Base-by-base conservation (phyloP, 2,797 vertebrate species). In the Denticeps clupeoides region DNA sequence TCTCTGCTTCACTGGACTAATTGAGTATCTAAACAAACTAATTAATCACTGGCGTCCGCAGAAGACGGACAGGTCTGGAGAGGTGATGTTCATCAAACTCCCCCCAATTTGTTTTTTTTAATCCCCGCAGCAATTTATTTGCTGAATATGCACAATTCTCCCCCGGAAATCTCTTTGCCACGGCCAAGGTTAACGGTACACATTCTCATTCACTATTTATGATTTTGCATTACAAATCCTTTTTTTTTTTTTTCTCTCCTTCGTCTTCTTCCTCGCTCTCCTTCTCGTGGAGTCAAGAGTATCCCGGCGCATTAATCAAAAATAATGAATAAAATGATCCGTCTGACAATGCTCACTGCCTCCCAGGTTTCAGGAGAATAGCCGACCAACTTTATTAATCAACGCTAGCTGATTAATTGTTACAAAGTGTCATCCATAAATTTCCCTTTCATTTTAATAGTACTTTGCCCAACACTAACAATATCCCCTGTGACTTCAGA, bases 241-340 rank as follows among this genome's bases (percentile, higher is more conserved):
- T 75, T 9, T 8, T 68, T 70, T 75, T 38, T 21, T 26, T 12
- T 38, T 21, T 19, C 23, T 33, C 25, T 22, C 37, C 49, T 29
- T 49, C 55, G 45, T 18, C 41, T 8, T 12, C 24, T 15, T 11
- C 13, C 25, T 21, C n/a, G 33, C 45, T 15, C 25, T 51, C 28
- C 69, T 38, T 69, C 59, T 78, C 68, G 80, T 80, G 86, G 81
- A 89, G 80, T 90, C 87, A 49, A 84, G 87, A 86, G 81, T 87
- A 90, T 93, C 85, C 84, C 83, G 86, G 87, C 86, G 81, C 91
- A 97, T 98, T 96, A 96, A 97, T 96, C 93, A 98, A 96, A 97
- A 93, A 93, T 94, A 97, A 97, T 95, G 90, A 97, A 94, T 97
- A 93, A 93, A 97, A 97, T 96, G 90, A 96, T 97, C 88, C 86